Percentiles rank a stretch among this genome's conserved stretches.
Conservation (phyloP, 2,113 vertebrate genomes). For the Scatophagus argus region DNA sequence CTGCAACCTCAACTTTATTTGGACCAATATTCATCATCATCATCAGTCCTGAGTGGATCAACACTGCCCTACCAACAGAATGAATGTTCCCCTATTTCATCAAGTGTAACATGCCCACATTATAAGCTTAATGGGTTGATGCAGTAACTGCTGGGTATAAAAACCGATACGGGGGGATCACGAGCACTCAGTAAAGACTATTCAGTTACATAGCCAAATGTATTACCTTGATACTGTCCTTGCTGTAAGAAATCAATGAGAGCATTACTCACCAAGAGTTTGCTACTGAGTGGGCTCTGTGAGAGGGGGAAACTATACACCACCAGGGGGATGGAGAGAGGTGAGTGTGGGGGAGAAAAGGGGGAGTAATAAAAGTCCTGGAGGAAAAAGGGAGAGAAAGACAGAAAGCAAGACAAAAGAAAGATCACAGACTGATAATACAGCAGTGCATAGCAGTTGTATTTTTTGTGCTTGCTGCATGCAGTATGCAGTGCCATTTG, state of each 20-base stretch:
- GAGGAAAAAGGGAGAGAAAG: background rate
- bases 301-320: conserved; percentile 56
- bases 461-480: conserved; percentile 45
- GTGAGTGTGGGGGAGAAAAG: background rate
- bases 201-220: conserved; percentile 60
- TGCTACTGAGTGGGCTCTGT: conserved; percentile 52
- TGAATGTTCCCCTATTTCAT: conserved; percentile 32
- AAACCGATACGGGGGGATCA: conserved; percentile 2
- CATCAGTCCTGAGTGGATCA: background rate
- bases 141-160: conserved; percentile 45
- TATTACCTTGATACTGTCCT: conserved; percentile 72
- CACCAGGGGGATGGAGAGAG: conserved; percentile 17
- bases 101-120: conserved; percentile 5
- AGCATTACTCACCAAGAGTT: conserved; percentile 47
- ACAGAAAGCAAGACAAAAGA: background rate
- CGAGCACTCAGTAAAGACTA: conserved; percentile 31
- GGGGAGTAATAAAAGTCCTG: conserved; percentile 11
- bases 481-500: conserved; percentile 40
- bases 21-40: background rate
- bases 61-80: background rate
- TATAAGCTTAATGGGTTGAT: conserved; percentile 65
- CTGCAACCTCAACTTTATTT: background rate
- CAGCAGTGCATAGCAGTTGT: conserved; percentile 9
- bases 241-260: conserved; percentile 72
- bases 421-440: conserved; percentile 13